Conservation (phyloP, 1,140 invertebrate genomes). For the Drosophila kikkawai region DNA sequence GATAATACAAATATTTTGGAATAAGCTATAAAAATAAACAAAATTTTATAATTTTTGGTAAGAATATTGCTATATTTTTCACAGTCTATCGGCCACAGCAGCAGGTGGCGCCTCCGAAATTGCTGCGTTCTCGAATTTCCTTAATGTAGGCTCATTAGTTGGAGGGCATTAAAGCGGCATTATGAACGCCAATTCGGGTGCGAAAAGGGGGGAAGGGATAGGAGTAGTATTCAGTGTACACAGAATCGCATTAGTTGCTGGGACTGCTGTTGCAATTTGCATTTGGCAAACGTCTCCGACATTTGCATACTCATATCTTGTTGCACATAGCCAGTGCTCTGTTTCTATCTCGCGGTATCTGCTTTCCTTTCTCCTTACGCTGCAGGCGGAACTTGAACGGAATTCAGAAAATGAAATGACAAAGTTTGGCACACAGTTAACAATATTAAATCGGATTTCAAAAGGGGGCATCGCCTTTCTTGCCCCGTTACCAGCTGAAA, state of each 20-base stretch:
- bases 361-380: conserved; percentile 17
- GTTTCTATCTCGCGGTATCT: not conserved
- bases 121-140: conserved; percentile 68
- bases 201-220: not conserved
- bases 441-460: conserved; percentile 84
- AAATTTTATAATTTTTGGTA: too few relatives aligned
- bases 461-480: conserved; percentile 46
- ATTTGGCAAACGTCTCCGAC: conserved; percentile 64
- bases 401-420: conserved; percentile 76
- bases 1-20: too few relatives aligned
- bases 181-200: conserved; percentile 45
- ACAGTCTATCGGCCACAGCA: conserved; percentile 8
- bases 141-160: conserved; percentile 83
- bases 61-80: not conserved
- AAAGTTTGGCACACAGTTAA: conserved; percentile 82
- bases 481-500: conserved; percentile 47
- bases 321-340: conserved; percentile 18
- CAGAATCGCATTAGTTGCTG: conserved; percentile 25
- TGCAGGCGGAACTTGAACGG: conserved; percentile 10
- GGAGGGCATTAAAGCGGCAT: conserved; percentile 72
- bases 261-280: conserved; percentile 40
- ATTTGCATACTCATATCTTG: conserved; percentile 70
- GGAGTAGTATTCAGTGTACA: not conserved
- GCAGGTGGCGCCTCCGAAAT: conserved; percentile 65
- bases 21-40: too few relatives aligned